Conservation (phyloP, 2,888 invertebrate species). For the Nomada hirtipes region DNA sequence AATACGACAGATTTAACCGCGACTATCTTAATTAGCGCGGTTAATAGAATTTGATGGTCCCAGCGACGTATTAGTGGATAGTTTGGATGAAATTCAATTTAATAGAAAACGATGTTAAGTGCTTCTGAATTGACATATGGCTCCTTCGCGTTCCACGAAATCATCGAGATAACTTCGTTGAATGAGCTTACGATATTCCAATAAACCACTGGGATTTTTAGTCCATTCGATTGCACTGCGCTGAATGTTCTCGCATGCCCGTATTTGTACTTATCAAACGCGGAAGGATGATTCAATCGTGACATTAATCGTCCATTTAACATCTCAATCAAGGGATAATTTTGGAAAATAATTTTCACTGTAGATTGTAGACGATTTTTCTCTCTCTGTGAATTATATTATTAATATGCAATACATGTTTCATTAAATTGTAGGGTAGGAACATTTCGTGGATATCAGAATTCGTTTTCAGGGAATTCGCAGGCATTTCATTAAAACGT, state of each 20-base stretch:
- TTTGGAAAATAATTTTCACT: too few species aligned
- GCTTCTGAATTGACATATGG: background rate
- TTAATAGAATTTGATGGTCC: slow-evolving; percentile 52
- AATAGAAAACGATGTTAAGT: slow-evolving; percentile 32
- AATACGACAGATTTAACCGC: slow-evolving; percentile 41
- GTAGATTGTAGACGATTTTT: too few species aligned
- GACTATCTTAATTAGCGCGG: slow-evolving; percentile 52
- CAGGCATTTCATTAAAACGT: slow-evolving; percentile 5
- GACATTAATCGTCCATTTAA: too few species aligned
- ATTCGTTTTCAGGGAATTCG: too few species aligned
- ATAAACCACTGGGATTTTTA: background rate
- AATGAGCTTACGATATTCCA: background rate
- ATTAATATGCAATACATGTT: too few species aligned
- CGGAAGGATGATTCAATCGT: too few species aligned
- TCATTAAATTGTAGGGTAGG: too few species aligned
- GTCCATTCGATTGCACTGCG: background rate
- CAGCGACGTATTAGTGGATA: slow-evolving; percentile 14
- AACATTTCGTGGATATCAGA: too few species aligned
- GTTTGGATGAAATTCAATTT: slow-evolving; percentile 38
- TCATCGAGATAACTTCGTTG: background rate
- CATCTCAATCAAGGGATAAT: too few species aligned
- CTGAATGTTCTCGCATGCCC: background rate
- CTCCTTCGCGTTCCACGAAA: background rate
- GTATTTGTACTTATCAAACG: too few species aligned
- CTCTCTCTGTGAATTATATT: too few species aligned